phyloP scores from a whole-genome alignment of 2,797 vertebrate species.

The Coilia nasus region DNA sequence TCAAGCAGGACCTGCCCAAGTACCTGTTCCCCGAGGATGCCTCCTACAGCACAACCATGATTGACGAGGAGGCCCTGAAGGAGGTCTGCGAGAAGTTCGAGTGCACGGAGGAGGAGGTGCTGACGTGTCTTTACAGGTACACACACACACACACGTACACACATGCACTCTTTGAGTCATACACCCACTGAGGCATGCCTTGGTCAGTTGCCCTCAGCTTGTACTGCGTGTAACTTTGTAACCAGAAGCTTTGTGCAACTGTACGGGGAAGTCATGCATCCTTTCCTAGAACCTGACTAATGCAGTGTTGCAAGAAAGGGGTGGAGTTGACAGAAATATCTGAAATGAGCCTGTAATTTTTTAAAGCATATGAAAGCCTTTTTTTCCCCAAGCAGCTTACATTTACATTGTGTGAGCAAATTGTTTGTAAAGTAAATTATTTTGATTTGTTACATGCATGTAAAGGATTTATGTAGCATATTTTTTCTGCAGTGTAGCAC shows the following conservation, averaged over 20 bases:
- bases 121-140: conserved; percentile 87
- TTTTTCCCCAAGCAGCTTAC: too few relatives aligned
- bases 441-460: too few relatives aligned
- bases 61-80: conserved; percentile 97
- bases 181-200: neutral
- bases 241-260: conserved; percentile 3
- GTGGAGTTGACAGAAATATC: neutral
- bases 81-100: conserved; percentile 99
- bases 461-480: too few relatives aligned
- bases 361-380: too few relatives aligned
- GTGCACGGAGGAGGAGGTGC: conserved; percentile 95
- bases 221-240: neutral
- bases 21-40: conserved; percentile 98
- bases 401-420: too few relatives aligned
- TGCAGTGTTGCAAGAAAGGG: neutral
- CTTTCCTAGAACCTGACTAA: neutral
- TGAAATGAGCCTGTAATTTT: neutral
- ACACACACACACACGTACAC: neutral
- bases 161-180: too few relatives aligned
- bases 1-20: conserved; percentile 94
- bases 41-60: conserved; percentile 95
- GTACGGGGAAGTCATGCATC: neutral
- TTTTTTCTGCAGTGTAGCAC: too few relatives aligned
- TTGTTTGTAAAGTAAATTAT: too few relatives aligned
- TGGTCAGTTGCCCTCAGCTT: neutral